Base-by-base conservation (phyloP, 53 echinoderm and acorn worm genomes). In the Mesocentrotus franciscanus region DNA sequence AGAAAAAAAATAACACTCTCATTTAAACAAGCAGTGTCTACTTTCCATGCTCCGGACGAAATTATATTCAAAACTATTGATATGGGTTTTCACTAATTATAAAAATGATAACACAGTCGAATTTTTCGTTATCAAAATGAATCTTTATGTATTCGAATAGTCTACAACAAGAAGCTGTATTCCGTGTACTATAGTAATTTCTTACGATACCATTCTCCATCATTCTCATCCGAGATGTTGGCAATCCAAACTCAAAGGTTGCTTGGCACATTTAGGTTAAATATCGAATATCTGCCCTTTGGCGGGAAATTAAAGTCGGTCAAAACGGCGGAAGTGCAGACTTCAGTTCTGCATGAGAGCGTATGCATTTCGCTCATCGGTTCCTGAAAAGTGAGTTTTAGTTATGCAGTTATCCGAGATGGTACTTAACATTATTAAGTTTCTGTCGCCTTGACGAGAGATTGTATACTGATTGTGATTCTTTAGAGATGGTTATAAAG, bases 261-360 rank as follows among this genome's bases (percentile, higher is more conserved):
- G 13, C 22, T 42, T 33, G 16, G 81, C 81, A 81, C 42, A 39
- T 29, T 42, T 42, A 42, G 81, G 39, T 81, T 81, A 36, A 81
- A 81, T 81, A 81, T 81, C 42, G 39, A 18, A 39, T 81, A 22
- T 39, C 81, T 81, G 18, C 81, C 42, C 32, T 42, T 18, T 81
- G 81, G 81, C 81, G 81, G 81, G 81, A 42, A 39, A 81, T 81
- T 20, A 42, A 11, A 81, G 39, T 81, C 81, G 81, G 36, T 81
- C 81, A 18, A 81, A 81, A 81, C 81, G 42, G 81, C 81, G 81
- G 81, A 81, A 81, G 81, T 33, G 18, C 81, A 42, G 81, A 81
- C 81, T 81, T 27, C 42, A 39, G 36, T 20, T 29, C 78, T 81
- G 42, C 18, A 18, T 64, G 64, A 14, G 81, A 81, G 39, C 81